These are phyloP conservation scores for Chloropsis cyanopogon DNA, from an alignment of 2,113 vertebrate species.

Conservation along the genomic window DNA sequence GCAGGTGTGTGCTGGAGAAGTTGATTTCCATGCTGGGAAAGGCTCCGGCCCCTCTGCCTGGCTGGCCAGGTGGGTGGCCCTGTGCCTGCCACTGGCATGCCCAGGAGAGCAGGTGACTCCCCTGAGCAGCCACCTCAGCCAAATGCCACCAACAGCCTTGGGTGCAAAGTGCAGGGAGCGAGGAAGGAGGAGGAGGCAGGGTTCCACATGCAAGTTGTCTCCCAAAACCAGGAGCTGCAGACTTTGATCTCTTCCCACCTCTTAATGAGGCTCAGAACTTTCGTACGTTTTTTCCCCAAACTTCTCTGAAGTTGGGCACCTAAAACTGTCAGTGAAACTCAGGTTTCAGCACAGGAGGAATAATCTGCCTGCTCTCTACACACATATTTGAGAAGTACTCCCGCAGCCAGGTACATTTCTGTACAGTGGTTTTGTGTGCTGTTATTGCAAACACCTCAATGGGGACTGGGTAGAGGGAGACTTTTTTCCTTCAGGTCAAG, in stretches of 20 bases:
- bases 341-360: neutral
- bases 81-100: accelerated
- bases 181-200: neutral
- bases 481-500: neutral
- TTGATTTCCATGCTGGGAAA: accelerated
- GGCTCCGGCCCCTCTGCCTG: neutral
- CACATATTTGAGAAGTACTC: neutral
- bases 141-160: neutral
- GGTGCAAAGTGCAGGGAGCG: accelerated
- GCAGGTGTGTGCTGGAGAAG: neutral
- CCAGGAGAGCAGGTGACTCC: neutral
- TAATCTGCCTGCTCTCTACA: neutral
- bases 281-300: neutral
- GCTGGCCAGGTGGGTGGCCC: neutral
- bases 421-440: neutral
- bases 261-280: neutral
- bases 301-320: neutral
- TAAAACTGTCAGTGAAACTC: neutral
- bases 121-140: accelerated
- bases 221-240: neutral
- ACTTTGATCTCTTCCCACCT: neutral
- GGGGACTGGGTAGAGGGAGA: neutral
- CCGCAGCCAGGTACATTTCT: neutral
- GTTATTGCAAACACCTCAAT: accelerated
- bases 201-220: neutral